These are phyloP conservation scores for Boleophthalmus pectinirostris DNA, from an alignment of 2,113 vertebrate species.

Conservation along the genomic window DNA sequence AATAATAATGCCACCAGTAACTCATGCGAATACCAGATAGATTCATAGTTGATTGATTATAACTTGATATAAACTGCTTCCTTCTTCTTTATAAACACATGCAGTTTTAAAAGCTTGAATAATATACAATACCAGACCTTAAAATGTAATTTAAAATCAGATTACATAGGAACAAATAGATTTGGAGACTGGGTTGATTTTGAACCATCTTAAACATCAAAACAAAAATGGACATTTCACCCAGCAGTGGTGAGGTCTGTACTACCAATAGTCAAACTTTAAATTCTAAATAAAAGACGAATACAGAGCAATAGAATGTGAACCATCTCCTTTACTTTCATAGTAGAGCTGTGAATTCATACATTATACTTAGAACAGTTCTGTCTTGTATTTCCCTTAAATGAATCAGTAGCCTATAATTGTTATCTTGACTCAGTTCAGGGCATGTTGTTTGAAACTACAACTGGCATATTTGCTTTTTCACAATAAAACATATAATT, in stretches of 20 bases:
- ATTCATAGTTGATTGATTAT: too few relatives aligned
- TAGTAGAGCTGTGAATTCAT: slow-evolving; percentile 37
- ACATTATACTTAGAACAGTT: slow-evolving; percentile 17
- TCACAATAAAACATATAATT: neutral
- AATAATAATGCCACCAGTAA: too few relatives aligned
- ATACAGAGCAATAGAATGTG: neutral
- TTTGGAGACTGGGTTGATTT: slow-evolving; percentile 7
- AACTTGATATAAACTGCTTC: too few relatives aligned
- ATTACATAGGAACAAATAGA: neutral
- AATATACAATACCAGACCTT: neutral
- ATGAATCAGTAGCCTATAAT: neutral
- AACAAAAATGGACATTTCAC: neutral
- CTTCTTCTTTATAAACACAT: too few relatives aligned
- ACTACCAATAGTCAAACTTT: neutral
- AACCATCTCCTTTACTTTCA: neutral
- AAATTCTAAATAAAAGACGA: neutral
- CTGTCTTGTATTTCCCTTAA: neutral
- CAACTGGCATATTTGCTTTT: too few relatives aligned
- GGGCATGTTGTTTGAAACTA: too few relatives aligned
- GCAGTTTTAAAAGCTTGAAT: neutral
- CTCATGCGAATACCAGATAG: too few relatives aligned
- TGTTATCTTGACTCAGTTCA: neutral
- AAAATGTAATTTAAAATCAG: neutral
- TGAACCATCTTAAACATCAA: neutral
- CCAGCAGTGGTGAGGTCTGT: neutral